These are phyloP conservation scores for Lacerta agilis DNA, from an alignment of 2,797 vertebrate species.

Conservation along the genomic window DNA sequence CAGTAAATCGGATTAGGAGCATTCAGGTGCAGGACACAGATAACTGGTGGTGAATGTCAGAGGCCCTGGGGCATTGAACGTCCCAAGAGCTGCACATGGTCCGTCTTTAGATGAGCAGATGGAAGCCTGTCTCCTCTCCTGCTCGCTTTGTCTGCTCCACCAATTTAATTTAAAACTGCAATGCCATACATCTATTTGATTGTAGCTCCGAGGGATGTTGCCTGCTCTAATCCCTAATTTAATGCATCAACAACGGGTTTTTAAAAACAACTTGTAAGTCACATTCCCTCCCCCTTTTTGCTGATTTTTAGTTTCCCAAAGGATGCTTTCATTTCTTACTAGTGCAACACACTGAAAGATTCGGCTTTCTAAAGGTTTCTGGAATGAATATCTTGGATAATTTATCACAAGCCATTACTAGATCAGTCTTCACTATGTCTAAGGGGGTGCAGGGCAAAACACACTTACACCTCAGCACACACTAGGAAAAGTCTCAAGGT, in stretches of 20 bases:
- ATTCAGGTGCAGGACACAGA: neutral
- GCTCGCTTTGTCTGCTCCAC: neutral
- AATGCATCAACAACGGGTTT: conserved; percentile 34
- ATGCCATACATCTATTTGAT: conserved; percentile 48
- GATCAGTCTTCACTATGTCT: neutral
- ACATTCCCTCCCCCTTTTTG: neutral
- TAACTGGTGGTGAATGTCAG: conserved; percentile 26
- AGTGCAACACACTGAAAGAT: neutral
- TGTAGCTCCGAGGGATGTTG: conserved; percentile 61
- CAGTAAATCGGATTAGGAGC: conserved; percentile 66
- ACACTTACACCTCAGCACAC: neutral
- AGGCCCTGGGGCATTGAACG: conserved; percentile 45
- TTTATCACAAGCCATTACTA: neutral
- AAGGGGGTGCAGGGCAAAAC: accelerated
- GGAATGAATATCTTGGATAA: accelerated
- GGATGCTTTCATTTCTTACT: neutral
- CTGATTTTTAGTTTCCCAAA: neutral
- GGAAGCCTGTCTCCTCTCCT: conserved; percentile 13
- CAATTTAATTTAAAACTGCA: conserved; percentile 74
- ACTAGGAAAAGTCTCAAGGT: no score
- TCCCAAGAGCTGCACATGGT: neutral
- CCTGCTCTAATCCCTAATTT: conserved; percentile 39
- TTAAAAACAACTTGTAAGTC: conserved; percentile 29
- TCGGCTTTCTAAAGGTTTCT: neutral
- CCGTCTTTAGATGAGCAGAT: conserved; percentile 40